Evolutionary conservation across 1,140 invertebrate genomes (phyloP).

Genomic region (Platyura marginata): DNA sequence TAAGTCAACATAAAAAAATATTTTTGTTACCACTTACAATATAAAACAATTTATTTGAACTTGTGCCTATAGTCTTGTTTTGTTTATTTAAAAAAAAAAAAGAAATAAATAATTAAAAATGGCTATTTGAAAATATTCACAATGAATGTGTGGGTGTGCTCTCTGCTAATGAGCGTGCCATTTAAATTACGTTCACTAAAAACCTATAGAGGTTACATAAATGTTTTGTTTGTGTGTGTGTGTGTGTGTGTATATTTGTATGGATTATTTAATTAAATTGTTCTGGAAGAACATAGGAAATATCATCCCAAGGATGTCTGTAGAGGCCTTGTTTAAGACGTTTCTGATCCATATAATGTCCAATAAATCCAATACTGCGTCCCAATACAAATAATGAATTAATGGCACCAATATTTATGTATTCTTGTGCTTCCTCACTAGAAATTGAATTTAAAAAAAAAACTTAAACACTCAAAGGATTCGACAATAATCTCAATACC

Average conservation of each 20-base stretch:
- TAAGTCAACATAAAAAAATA: too few relatives aligned
- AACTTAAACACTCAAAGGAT: neutral
- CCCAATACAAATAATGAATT: conserved; percentile 98
- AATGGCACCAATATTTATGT: conserved; percentile 93
- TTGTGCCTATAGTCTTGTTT: too few relatives aligned
- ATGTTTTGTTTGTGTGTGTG: neutral
- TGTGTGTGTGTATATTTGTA: neutral
- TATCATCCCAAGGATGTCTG: conserved; percentile 94
- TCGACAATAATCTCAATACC: conserved; percentile 25
- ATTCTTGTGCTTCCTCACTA: conserved; percentile 94
- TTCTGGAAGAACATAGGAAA: neutral
- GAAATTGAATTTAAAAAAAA: conserved; percentile 8
- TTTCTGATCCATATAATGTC: conserved; percentile 97
- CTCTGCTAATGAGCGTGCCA: neutral
- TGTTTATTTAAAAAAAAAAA: too few relatives aligned
- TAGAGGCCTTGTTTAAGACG: conserved; percentile 97
- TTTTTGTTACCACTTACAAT: too few relatives aligned
- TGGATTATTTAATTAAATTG: neutral
- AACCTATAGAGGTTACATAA: neutral
- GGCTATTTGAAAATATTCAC: too few relatives aligned
- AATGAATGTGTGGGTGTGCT: neutral
- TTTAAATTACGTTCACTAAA: neutral
- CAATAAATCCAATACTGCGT: conserved; percentile 96
- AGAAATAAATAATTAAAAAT: too few relatives aligned
- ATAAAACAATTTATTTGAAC: too few relatives aligned